Conservation (phyloP, 2,797 vertebrate species). For the Pristis pectinata region DNA sequence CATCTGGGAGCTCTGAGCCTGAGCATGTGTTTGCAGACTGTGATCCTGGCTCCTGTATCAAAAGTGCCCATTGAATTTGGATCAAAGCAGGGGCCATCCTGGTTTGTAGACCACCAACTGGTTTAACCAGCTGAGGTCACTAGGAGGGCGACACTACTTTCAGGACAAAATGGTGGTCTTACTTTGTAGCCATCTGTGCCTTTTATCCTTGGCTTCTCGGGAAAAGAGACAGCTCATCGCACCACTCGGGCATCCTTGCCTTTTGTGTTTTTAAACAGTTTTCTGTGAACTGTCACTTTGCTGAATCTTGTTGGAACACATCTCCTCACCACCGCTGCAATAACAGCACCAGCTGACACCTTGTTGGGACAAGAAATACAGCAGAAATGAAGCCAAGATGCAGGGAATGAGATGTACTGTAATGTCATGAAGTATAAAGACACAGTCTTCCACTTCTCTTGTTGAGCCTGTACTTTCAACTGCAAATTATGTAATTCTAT, state of each 20-base stretch:
- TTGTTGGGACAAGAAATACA: not conserved
- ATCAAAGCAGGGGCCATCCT: not conserved
- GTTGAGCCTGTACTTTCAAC: too few species aligned
- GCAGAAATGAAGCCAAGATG: not conserved
- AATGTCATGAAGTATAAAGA: not conserved
- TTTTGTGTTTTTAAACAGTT: not conserved
- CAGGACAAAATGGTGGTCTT: not conserved
- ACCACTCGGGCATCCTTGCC: not conserved
- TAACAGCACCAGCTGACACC: not conserved
- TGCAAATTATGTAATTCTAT: not conserved
- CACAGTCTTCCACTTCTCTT: not conserved
- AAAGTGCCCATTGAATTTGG: not conserved
- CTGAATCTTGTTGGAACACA: not conserved
- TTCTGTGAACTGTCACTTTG: not conserved
- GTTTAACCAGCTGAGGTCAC: not conserved
- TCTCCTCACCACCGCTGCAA: not conserved
- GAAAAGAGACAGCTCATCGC: not conserved
- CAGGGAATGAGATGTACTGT: not conserved
- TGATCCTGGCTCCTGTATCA: not conserved
- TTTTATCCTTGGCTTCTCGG: not conserved
- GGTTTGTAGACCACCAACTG: not conserved
- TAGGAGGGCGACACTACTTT: too few species aligned
- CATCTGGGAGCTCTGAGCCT: not conserved
- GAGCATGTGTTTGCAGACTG: not conserved
- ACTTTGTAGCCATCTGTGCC: not conserved